phyloP scores from a whole-genome alignment of 2,888 invertebrate genomes.

The Pharmacophagus antenor region DNA sequence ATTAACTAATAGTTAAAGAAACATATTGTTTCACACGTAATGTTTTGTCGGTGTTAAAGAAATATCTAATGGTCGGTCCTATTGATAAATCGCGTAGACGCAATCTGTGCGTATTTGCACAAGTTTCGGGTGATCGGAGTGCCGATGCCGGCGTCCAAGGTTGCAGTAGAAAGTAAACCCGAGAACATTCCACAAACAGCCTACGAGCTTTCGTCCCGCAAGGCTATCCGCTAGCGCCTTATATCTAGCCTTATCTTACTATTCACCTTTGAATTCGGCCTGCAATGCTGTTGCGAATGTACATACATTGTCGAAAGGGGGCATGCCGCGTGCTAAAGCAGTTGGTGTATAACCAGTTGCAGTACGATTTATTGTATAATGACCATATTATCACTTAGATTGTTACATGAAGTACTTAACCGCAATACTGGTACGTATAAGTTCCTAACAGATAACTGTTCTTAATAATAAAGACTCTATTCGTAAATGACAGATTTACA shows the following conservation, averaged over 20 bases:
- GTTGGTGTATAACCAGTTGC: slow-evolving; percentile 10
- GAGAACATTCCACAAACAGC: slow-evolving; percentile 56
- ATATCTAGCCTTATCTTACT: slow-evolving; percentile 41
- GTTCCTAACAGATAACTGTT: too few species aligned
- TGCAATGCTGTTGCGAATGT: slow-evolving; percentile 33
- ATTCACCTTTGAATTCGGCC: slow-evolving; percentile 39
- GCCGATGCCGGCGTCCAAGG: slow-evolving; percentile 45
- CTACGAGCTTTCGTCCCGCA: slow-evolving; percentile 64
- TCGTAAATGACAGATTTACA: too few species aligned
- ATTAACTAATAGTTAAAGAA: not conserved
- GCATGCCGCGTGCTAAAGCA: slow-evolving; percentile 11
- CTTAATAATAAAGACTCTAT: too few species aligned
- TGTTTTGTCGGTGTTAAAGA: too few species aligned
- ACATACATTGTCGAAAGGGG: slow-evolving; percentile 28
- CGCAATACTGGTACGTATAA: not conserved
- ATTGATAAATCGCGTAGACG: slow-evolving; percentile 35
- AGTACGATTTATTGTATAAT: not conserved
- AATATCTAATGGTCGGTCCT: slow-evolving; percentile 17
- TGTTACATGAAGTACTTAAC: not conserved
- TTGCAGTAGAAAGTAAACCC: slow-evolving; percentile 58
- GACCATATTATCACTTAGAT: not conserved
- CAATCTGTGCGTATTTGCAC: slow-evolving; percentile 39
- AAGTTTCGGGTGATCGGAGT: slow-evolving; percentile 45
- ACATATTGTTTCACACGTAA: not conserved
- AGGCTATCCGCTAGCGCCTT: slow-evolving; percentile 51